Percentiles rank a stretch among this genome's conserved stretches.
phyloP scores from a whole-genome alignment of 2,797 vertebrate genomes.

The Crypturellus tataupa region DNA sequence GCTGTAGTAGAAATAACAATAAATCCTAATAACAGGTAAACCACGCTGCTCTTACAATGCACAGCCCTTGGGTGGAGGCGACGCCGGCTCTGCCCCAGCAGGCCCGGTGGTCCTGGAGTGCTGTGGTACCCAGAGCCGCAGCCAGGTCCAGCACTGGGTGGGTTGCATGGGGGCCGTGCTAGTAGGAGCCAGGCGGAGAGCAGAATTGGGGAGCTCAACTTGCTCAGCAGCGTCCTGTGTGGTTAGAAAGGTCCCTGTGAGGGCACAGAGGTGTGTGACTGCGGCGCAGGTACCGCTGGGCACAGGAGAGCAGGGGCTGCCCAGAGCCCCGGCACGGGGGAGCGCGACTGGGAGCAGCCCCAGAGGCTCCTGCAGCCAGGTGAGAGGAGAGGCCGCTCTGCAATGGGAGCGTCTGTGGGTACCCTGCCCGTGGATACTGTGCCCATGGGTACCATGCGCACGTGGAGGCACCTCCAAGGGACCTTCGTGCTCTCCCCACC shows the following conservation, averaged over 20 bases:
- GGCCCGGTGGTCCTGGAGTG: background rate
- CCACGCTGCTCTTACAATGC: background rate
- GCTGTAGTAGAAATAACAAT: background rate
- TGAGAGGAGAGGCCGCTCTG: background rate
- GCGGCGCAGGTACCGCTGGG: too few relatives aligned
- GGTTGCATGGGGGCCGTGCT: background rate
- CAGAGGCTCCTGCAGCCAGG: background rate
- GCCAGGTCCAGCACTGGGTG: background rate
- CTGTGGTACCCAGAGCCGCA: background rate
- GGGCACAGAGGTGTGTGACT: too few relatives aligned
- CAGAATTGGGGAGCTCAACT: background rate
- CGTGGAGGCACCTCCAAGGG: fast-evolving
- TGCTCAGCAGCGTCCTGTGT: fast-evolving
- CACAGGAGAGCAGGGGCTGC: too few relatives aligned
- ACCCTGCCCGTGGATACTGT: too few relatives aligned
- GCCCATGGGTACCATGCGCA: fast-evolving
- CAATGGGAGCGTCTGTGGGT: background rate
- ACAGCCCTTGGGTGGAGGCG: background rate
- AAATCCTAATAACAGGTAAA: slow-evolving; percentile 25
- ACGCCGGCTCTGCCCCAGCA: background rate
- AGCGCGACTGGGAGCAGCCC: background rate
- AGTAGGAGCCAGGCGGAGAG: background rate
- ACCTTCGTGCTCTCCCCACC: background rate
- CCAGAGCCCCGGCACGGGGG: background rate
- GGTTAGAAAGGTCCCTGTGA: too few relatives aligned